Percentiles rank a stretch among this genome's conserved stretches.
These are phyloP conservation scores for Microtus richardsoni DNA, from an alignment of 2,113 vertebrate genomes.

Conservation along the genomic window DNA sequence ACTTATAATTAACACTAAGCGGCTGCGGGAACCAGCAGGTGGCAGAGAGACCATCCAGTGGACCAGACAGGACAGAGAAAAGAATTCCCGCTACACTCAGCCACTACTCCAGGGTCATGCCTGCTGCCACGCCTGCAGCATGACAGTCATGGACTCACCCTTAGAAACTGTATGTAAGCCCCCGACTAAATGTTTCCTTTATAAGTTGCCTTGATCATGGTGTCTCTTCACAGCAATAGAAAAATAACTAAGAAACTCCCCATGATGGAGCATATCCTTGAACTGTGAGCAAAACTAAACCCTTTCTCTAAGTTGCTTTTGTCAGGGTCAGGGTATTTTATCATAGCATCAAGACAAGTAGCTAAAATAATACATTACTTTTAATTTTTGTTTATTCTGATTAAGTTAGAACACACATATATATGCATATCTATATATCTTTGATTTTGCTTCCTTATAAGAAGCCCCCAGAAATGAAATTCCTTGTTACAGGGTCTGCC, in stretches of 20 bases:
- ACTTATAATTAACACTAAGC: no score
- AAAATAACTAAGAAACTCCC: neutral
- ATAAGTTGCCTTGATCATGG: neutral
- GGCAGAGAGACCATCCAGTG: no score
- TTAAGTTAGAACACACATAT: neutral
- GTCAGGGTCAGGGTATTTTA: neutral
- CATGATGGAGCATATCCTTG: neutral
- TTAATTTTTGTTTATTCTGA: slow-evolving; percentile 1
- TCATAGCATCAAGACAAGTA: neutral
- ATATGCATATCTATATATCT: neutral
- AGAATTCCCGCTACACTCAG: neutral
- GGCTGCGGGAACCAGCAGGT: no score
- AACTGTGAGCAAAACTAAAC: neutral
- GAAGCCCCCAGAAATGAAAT: neutral
- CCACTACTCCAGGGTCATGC: neutral
- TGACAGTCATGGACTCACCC: neutral
- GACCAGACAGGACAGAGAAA: no score
- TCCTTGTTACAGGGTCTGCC: neutral
- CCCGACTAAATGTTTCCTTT: neutral
- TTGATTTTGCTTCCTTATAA: neutral
- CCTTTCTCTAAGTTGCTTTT: neutral
- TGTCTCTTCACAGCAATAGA: neutral
- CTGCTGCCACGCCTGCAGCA: neutral
- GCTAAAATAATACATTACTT: neutral
- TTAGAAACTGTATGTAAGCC: neutral